Percentiles rank a stretch among this genome's conserved stretches.
These are phyloP conservation scores for Pegoplata infirma DNA, from an alignment of 2,888 invertebrate species.

Conservation along the genomic window DNA sequence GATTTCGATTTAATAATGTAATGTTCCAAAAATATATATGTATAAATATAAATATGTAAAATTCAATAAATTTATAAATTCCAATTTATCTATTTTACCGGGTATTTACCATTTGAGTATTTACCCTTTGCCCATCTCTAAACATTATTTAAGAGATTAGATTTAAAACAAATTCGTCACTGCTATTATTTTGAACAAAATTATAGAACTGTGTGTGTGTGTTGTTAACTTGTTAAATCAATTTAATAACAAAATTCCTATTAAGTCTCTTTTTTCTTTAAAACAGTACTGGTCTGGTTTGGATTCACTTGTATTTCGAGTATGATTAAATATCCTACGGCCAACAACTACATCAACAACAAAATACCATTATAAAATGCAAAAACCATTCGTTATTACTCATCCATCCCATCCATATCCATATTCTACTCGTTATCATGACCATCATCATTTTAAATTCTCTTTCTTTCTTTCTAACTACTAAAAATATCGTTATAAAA, in stretches of 20 bases:
- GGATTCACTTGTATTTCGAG: slow-evolving; percentile 30
- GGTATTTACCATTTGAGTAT: no score
- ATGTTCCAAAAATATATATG: no score
- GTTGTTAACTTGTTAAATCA: slow-evolving; percentile 39
- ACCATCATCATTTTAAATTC: slow-evolving; percentile 58
- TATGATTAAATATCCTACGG: slow-evolving; percentile 34
- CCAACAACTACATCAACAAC: slow-evolving; percentile 14
- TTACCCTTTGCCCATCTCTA: no score
- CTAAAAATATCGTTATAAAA: slow-evolving; percentile 29
- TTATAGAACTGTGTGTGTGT: not conserved
- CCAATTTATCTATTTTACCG: no score
- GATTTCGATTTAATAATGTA: no score
- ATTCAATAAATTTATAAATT: no score
- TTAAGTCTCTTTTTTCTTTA: slow-evolving; percentile 1
- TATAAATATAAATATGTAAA: no score
- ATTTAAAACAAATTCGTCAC: not conserved
- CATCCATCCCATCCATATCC: no score
- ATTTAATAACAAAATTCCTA: slow-evolving; percentile 32
- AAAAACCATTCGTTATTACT: slow-evolving; percentile 45
- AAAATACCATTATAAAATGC: slow-evolving; percentile 32
- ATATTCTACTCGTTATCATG: slow-evolving; percentile 1
- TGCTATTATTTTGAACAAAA: not conserved
- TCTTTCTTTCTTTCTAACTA: slow-evolving; percentile 60
- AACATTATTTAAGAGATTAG: no score
- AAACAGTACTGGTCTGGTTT: no score